Conservation (phyloP, 1,140 invertebrate genomes). For the Rhysida immarginata region DNA sequence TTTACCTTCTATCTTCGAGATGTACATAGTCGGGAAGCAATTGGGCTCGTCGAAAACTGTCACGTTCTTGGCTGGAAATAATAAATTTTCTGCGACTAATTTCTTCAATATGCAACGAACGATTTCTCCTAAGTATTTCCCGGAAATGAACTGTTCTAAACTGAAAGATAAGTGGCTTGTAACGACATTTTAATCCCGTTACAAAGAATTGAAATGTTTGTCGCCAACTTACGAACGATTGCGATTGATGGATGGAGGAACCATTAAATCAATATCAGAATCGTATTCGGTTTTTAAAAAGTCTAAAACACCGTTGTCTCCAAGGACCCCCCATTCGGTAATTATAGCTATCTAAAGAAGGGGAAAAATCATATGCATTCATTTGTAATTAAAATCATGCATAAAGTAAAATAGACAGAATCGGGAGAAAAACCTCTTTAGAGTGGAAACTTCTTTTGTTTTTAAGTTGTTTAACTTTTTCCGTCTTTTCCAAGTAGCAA, state of each 20-base stretch:
- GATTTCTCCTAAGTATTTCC: constrained; percentile 76
- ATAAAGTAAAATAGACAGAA: constrained; percentile 1
- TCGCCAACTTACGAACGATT: constrained; percentile 34
- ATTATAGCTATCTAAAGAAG: constrained; percentile 51
- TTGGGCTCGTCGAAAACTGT: constrained; percentile 31
- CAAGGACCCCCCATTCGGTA: constrained; percentile 71
- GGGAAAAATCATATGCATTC: constrained; percentile 7
- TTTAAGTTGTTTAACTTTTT: constrained; percentile 45
- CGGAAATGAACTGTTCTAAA: constrained; percentile 65
- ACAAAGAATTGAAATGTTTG: too few species aligned
- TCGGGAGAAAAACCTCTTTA: constrained; percentile 29
- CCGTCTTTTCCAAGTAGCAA: constrained; percentile 56
- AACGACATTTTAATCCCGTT: too few species aligned
- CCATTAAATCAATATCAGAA: too few species aligned
- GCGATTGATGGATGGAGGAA: too few species aligned
- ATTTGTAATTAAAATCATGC: constrained; percentile 4
- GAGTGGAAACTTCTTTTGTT: constrained; percentile 38
- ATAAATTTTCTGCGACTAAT: constrained; percentile 35
- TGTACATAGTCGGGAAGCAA: constrained; percentile 47
- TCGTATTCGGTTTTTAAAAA: constrained; percentile 61
- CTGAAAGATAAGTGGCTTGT: too few species aligned
- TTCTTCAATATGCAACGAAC: constrained; percentile 39
- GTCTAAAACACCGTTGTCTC: constrained; percentile 58
- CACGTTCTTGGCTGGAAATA: constrained; percentile 36
- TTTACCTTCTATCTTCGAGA: constrained; percentile 56